Base-by-base conservation (phyloP, 2,888 invertebrate species). In the Plusia festucae region DNA sequence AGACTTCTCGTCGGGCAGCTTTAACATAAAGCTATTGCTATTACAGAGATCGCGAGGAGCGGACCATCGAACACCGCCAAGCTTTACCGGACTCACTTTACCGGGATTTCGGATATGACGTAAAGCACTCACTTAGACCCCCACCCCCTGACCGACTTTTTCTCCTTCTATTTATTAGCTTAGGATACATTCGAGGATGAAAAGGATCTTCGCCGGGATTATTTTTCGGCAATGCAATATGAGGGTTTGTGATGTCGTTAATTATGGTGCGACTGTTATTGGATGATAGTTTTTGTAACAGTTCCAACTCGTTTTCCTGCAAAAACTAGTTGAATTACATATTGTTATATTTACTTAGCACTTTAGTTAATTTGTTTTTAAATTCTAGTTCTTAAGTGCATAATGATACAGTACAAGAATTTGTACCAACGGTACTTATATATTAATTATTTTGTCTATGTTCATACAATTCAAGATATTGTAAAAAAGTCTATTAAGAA, bases 21-120 rank as follows among this genome's bases (percentile, higher is more conserved):
- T 93, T 94, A 94, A 95, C 92, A 94, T 93, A 95, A 94, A 94
- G 94, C 94, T 93, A 94, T 95, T 91, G 93, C 95, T 93, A 94
- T 95, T 94, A 94, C 93, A 86, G 91, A 92, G 93, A 93, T 93
- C 92, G 93, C 93, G 89, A 86, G 81, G 82, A 85, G 83, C 83
- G 90, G 90, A 86, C 92, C 95, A 94, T 95, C 94, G 95, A 94
- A 94, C 93, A 88, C 86, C 88, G 88, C 87, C 86, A 86, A 90
- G 91, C 90, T 92, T 93, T 91, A 89, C 92, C 84, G 91, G 90
- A 92, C 93, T 94, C 94, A 93, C 94, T 94, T 92, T 92, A 93
- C 94, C 90, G 92, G 94, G 94, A 94, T 95, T 94, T 94, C 91
- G 91, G 93, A 93, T 94, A 94, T 95, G 94, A 94, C 94, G 94